These are phyloP conservation scores for Lagenorhynchus albirostris DNA, from an alignment of 2,113 vertebrate genomes.

Conservation along the genomic window DNA sequence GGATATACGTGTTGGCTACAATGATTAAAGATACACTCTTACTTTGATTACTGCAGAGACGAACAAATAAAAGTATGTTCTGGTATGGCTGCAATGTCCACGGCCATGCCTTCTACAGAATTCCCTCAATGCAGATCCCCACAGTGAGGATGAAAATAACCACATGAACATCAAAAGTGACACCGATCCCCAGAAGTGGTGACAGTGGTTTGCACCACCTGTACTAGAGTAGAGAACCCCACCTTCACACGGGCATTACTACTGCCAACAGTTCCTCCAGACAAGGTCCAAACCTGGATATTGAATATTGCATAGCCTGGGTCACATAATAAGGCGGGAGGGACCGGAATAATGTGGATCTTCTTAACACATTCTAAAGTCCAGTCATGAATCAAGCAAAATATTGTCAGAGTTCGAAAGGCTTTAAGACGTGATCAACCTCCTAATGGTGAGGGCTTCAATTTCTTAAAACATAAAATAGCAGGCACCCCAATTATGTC, in stretches of 20 bases:
- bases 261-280: background rate
- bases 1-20: background rate
- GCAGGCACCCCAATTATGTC: background rate
- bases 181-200: background rate
- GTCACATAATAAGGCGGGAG: background rate
- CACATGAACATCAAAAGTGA: rapidly evolving
- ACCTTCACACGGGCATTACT: background rate
- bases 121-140: rapidly evolving
- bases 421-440: background rate
- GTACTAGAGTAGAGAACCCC: background rate
- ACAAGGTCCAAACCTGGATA: background rate
- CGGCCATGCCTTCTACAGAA: background rate
- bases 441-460: background rate
- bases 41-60: background rate
- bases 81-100: background rate
- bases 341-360: rapidly evolving
- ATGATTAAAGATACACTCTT: background rate
- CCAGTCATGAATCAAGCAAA: background rate
- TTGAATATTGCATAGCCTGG: background rate
- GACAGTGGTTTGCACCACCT: background rate
- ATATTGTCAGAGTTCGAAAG: background rate
- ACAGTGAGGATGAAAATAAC: rapidly evolving
- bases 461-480: constrained; percentile 2
- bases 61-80: background rate
- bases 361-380: background rate